Evolutionary conservation across 1,140 invertebrate genomes (phyloP), one percentile per base, ranked within the genome.

Genomic region (Macrostomum lignano): DNA sequence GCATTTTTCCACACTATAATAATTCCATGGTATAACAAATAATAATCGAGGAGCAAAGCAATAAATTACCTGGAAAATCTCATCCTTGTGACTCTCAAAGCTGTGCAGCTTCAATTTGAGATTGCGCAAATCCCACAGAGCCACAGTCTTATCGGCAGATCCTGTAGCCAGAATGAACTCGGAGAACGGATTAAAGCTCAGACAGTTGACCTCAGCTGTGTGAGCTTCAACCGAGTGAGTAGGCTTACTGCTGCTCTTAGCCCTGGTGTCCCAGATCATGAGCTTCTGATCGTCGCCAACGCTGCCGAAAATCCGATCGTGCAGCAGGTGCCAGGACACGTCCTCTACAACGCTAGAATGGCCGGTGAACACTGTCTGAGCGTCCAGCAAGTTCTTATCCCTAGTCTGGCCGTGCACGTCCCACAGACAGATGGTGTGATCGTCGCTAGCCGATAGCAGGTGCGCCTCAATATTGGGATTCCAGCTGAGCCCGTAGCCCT

Each of bases 11-110:
- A n/a, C n/a, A n/a, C n/a, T n/a, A n/a, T n/a, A n/a, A n/a, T n/a
- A n/a, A n/a, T n/a, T n/a, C n/a, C n/a, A n/a, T n/a, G n/a, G n/a
- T n/a, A n/a, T n/a, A n/a, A n/a, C n/a, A n/a, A n/a, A n/a, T n/a
- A n/a, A n/a, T n/a, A n/a, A n/a, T n/a, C n/a, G n/a, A n/a, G n/a
- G n/a, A n/a, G n/a, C n/a, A n/a, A n/a, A n/a, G n/a, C n/a, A n/a
- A n/a, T n/a, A n/a, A n/a, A n/a, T 9, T 42, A 67, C 75, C 67
- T 96, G 84, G 69, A 98, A 98, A 42, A 98, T 98, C 62, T 26
- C 36, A 35, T 34, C 36, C 11, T 19, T 7, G 25, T 37, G 36
- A 1, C 23, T 15, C 17, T 37, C 31, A 23, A 37, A 37, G n/a
- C 23, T 24, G 15, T 36, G 33, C 17, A 37, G 19, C 29, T 37